phyloP scores from a whole-genome alignment of 2,797 vertebrate species.

The Eidolon dupreanum region DNA sequence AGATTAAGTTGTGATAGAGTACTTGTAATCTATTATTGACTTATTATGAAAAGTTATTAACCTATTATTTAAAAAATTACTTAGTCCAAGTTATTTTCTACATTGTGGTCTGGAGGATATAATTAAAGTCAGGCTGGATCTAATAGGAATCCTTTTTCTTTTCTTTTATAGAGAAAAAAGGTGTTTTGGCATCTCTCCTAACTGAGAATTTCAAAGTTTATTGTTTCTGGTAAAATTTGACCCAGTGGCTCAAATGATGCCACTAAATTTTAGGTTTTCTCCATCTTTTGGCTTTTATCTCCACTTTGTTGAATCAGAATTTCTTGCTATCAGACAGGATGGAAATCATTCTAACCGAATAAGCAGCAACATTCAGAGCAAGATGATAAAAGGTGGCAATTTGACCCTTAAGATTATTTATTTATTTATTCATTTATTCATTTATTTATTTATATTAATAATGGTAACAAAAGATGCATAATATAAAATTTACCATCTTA shows the following conservation, averaged over 20 bases:
- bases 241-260: neutral
- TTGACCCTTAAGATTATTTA: neutral
- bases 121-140: neutral
- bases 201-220: neutral
- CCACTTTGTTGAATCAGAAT: neutral
- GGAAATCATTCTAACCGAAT: neutral
- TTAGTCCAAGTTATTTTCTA: neutral
- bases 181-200: neutral
- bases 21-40: neutral
- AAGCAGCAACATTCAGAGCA: neutral
- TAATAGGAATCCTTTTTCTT: neutral
- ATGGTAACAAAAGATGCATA: neutral
- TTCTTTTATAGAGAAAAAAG: neutral
- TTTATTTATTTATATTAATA: neutral
- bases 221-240: neutral
- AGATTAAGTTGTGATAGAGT: neutral
- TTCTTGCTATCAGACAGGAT: neutral
- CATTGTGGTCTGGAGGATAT: neutral
- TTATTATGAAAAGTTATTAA: neutral
- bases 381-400: neutral
- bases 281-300: neutral
- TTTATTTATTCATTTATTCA: neutral
- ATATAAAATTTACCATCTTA: neutral
- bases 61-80: neutral
- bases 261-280: neutral